phyloP scores from a whole-genome alignment of 1,140 invertebrate genomes.

The Macrobrachium rosenbergii region DNA sequence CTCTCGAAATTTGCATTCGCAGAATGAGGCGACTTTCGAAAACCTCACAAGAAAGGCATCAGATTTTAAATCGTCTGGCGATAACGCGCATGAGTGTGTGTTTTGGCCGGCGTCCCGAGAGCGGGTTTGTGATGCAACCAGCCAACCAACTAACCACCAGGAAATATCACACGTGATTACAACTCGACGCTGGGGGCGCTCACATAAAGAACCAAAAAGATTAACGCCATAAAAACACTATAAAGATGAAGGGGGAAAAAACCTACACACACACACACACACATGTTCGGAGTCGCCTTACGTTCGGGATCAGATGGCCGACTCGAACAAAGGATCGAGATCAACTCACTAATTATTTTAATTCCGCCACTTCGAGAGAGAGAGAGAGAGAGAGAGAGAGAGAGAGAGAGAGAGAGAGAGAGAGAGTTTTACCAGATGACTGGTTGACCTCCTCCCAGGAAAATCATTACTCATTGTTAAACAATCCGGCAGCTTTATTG shows the following conservation, averaged over 20 bases:
- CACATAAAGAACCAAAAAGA: slow-evolving; percentile 1
- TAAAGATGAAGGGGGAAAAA: background rate
- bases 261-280: slow-evolving; percentile 10
- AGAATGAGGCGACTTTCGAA: too few species aligned
- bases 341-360: too few species aligned
- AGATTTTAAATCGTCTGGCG: background rate
- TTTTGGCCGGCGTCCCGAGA: slow-evolving; percentile 44
- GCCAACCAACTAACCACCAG: slow-evolving; percentile 29
- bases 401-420: slow-evolving; percentile 31
- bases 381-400: slow-evolving; percentile 37
- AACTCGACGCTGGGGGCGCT: background rate
- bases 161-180: slow-evolving; percentile 61
- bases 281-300: background rate
- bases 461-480: background rate
- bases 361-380: background rate
- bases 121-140: slow-evolving; percentile 30
- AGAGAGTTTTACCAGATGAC: background rate
- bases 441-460: background rate
- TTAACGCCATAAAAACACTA: background rate
- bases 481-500: background rate
- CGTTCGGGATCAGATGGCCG: background rate
- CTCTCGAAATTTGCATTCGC: too few species aligned
- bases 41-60: background rate
- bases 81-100: background rate
- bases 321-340: too few species aligned